Base-by-base conservation (phyloP, 2,797 vertebrate species). In the Distichodus sexfasciatus region DNA sequence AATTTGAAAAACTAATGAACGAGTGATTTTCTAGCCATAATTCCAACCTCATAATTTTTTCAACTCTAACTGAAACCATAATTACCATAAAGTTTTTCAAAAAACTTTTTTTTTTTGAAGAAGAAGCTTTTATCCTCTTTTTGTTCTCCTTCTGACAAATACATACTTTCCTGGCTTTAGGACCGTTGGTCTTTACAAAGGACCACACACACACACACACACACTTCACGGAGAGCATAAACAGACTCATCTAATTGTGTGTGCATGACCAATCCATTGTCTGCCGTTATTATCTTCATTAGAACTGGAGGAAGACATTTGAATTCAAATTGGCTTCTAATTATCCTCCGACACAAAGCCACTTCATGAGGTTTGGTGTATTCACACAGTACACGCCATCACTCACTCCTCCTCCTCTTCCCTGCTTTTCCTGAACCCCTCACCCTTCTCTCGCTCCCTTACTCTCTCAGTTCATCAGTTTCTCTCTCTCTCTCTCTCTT, bases 321-420 rank as follows among this genome's bases (percentile, higher is more conserved):
- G 76, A 74, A 80, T 74, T 72, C 70, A 72, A 69, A 78, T 71
- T 79, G 76, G 69, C 80, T 75, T 81, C 81, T 84, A 84, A 87
- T 78, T 81, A 80, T 59, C 77, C 84, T 67, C 79, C 74, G 81
- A 85, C 81, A 78, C 83, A 83, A 68, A 78, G 60, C 76, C 80
- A 78, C 74, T 71, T 76, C 79, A 65, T 85, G 83, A 89, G 60
- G 65, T 87, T 84, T 82, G 73, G 77, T 83, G 41, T 55, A 41
- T 69, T 9, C 50, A 7, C 23, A 38, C 61, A 70, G 36, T 62
- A 47, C 36, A 50, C 21, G 12, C 5, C 14, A 6, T 10, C 14
- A 33, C 15, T 2, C 9, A 31, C 33, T 2, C 10, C 2, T 12
- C 3, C 33, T 23, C 17, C 26, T 19, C 29, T 33, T 10, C 19